Conservation (phyloP, 2,797 vertebrate species). For the Enoplosus armatus region DNA sequence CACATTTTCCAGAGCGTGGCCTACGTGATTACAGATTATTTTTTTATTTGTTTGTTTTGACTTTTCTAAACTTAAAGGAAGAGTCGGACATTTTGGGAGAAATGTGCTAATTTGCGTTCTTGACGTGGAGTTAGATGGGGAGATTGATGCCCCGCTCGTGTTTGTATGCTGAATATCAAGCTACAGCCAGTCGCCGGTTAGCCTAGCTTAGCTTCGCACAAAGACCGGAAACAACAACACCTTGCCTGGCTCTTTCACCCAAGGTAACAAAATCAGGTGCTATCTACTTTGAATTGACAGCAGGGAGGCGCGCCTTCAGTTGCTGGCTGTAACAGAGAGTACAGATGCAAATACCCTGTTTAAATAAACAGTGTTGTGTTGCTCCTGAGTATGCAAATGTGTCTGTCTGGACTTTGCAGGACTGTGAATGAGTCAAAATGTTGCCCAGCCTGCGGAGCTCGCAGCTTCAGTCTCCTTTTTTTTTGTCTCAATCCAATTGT, state of each 20-base stretch:
- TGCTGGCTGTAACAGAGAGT: conserved; percentile 24
- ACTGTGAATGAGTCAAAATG: conserved; percentile 9
- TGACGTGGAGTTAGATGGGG: background rate
- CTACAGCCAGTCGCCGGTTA: background rate
- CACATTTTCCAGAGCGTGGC: background rate
- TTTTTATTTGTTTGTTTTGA: too few species aligned
- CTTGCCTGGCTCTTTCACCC: background rate
- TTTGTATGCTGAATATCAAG: background rate
- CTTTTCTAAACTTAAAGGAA: background rate
- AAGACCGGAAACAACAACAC: background rate
- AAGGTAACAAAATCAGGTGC: background rate
- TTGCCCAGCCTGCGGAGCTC: background rate
- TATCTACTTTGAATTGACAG: conserved; percentile 4
- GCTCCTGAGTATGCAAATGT: conserved; percentile 23
- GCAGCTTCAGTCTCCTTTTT: background rate
- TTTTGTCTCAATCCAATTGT: background rate
- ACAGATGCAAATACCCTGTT: background rate
- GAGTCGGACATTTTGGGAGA: background rate
- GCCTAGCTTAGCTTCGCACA: background rate
- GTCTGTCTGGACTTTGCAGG: background rate
- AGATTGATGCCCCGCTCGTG: too few species aligned
- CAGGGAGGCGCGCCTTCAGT: background rate
- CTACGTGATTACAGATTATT: too few species aligned
- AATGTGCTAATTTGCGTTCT: too few species aligned
- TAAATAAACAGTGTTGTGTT: background rate